These are phyloP conservation scores for Gasteruption jaculator DNA, from an alignment of 2,888 invertebrate genomes.

Conservation along the genomic window DNA sequence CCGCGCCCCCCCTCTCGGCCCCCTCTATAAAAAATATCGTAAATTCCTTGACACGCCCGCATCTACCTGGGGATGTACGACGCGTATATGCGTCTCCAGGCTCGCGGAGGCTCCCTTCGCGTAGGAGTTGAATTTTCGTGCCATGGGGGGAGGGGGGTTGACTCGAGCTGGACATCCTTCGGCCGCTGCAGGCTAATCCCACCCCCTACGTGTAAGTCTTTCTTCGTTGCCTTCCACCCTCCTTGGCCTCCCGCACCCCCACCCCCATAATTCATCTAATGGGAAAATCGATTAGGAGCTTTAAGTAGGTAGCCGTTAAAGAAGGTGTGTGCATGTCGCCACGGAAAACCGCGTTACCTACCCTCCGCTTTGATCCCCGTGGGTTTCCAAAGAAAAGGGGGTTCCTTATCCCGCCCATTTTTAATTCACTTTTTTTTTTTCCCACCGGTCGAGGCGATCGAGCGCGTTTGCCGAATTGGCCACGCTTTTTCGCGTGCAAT, in stretches of 20 bases:
- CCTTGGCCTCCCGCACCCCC: no score
- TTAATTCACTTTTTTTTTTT: no score
- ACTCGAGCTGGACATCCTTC: constrained; percentile 20
- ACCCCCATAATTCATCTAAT: constrained; percentile 39
- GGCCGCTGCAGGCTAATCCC: constrained; percentile 8
- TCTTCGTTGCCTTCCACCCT: no score
- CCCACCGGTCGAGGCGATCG: no score
- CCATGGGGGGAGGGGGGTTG: constrained; percentile 11
- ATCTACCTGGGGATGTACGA: no score
- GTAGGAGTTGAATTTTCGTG: neutral
- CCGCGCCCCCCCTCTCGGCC: constrained; percentile 3
- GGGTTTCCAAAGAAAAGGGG: no score
- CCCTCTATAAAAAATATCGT: constrained; percentile 14
- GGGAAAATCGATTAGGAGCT: constrained; percentile 41
- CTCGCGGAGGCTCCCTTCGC: neutral
- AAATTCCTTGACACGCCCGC: constrained; percentile 21
- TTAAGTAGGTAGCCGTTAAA: no score
- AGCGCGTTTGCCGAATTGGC: no score
- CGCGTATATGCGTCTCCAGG: constrained; percentile 1
- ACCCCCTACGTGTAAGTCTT: no score
- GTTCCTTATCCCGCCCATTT: no score
- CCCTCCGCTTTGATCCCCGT: no score
- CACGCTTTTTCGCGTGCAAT: no score
- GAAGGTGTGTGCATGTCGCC: constrained; percentile 17
- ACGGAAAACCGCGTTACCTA: constrained; percentile 13